Conservation (phyloP, 2,113 vertebrate genomes). For the Tretioscincus oriximinensis region DNA sequence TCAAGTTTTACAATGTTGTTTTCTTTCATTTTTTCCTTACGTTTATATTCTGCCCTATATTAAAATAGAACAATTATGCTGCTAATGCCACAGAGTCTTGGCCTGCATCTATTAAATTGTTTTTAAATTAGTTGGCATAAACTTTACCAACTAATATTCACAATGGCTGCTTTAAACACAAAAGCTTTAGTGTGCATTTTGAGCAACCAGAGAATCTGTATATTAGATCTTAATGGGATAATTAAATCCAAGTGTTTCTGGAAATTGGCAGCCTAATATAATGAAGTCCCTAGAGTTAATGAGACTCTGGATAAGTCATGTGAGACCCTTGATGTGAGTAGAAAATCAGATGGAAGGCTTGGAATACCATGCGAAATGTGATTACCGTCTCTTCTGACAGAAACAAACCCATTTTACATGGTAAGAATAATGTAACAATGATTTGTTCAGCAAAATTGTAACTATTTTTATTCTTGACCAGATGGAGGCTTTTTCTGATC, state of each 20-base stretch:
- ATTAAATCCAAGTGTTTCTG: background rate
- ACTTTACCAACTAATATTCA: background rate
- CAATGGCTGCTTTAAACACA: background rate
- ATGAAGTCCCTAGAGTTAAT: background rate
- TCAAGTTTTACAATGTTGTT: background rate
- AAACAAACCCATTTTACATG: too few species aligned
- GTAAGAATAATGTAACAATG: too few species aligned
- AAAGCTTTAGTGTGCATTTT: background rate
- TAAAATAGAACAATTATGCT: background rate
- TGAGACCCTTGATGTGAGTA: too few species aligned
- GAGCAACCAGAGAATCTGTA: background rate
- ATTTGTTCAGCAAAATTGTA: too few species aligned
- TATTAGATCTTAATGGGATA: background rate
- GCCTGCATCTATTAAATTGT: background rate
- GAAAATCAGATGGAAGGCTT: too few species aligned
- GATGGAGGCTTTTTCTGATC: too few species aligned
- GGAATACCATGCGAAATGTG: too few species aligned
- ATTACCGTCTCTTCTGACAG: too few species aligned
- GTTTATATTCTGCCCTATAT: too few species aligned
- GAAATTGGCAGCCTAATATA: background rate
- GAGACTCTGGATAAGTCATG: too few species aligned
- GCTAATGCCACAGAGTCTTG: background rate
- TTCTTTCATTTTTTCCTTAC: background rate
- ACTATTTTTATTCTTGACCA: too few species aligned
- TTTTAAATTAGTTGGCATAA: background rate